Conservation (phyloP, 2,113 vertebrate species). For the Oryzias celebensis region DNA sequence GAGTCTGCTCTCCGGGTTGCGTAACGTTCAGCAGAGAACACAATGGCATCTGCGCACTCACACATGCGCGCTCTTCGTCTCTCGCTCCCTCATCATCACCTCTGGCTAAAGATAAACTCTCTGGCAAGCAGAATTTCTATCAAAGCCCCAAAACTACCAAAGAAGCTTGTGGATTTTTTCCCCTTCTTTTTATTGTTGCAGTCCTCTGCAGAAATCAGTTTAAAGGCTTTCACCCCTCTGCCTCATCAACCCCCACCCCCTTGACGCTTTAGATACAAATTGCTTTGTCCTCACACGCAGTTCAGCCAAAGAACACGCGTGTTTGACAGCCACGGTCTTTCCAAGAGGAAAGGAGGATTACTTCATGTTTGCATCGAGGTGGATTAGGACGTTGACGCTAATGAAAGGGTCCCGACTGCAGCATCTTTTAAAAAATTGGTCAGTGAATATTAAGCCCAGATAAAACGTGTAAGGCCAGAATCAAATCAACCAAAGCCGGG, state of each 20-base stretch:
- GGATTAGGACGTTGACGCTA: constrained; percentile 70
- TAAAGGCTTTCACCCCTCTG: constrained; percentile 15
- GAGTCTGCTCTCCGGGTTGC: constrained; percentile 40
- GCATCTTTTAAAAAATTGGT: constrained; percentile 60
- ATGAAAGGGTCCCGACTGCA: constrained; percentile 54
- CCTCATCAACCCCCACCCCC: background rate
- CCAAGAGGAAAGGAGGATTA: constrained; percentile 60
- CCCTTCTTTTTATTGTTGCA: constrained; percentile 30
- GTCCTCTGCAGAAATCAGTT: constrained; percentile 10
- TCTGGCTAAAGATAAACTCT: constrained; percentile 58
- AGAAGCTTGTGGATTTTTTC: constrained; percentile 11
- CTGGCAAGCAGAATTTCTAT: constrained; percentile 37
- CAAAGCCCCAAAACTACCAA: constrained; percentile 26
- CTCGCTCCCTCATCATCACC: constrained; percentile 35
- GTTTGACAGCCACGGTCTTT: constrained; percentile 54
- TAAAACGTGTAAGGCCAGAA: constrained; percentile 69
- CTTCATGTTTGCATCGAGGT: constrained; percentile 55
- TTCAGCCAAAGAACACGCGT: constrained; percentile 55
- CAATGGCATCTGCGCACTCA: constrained; percentile 27
- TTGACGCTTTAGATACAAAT: constrained; percentile 54
- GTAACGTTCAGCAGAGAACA: constrained; percentile 43
- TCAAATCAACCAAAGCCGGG: constrained; percentile 65
- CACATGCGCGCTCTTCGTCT: constrained; percentile 12
- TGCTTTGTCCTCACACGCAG: constrained; percentile 55
- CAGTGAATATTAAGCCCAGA: constrained; percentile 67